These are phyloP conservation scores for Urocolius indicus DNA, from an alignment of 2,113 vertebrate species.

Conservation along the genomic window DNA sequence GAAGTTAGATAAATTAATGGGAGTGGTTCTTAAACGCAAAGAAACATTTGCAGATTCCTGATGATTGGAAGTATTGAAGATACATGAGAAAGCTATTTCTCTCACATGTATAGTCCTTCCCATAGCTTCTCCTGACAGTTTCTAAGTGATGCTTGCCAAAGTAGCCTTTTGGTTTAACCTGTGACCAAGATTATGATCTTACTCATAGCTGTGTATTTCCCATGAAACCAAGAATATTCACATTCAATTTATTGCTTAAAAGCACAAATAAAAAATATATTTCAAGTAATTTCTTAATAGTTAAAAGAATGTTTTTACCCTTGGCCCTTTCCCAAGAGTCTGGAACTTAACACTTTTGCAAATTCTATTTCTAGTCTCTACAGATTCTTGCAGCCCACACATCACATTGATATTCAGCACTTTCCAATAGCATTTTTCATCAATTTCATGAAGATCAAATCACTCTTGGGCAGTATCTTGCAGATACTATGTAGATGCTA, in stretches of 20 bases:
- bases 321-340: neutral
- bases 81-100: neutral
- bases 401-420: neutral
- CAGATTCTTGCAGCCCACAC: neutral
- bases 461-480: neutral
- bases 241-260: neutral
- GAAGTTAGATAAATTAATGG: neutral
- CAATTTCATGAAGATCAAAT: neutral
- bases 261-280: neutral
- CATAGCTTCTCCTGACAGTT: neutral
- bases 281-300: neutral
- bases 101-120: neutral
- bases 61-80: neutral
- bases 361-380: neutral
- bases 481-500: no score
- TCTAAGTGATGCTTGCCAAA: neutral
- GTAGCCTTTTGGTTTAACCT: neutral
- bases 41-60: neutral
- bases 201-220: neutral
- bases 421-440: neutral
- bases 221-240: neutral
- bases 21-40: neutral
- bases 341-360: neutral
- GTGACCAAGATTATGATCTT: neutral
- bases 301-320: neutral